These are phyloP conservation scores for Melinopterus prodromus DNA, from an alignment of 2,888 invertebrate species.

Conservation along the genomic window DNA sequence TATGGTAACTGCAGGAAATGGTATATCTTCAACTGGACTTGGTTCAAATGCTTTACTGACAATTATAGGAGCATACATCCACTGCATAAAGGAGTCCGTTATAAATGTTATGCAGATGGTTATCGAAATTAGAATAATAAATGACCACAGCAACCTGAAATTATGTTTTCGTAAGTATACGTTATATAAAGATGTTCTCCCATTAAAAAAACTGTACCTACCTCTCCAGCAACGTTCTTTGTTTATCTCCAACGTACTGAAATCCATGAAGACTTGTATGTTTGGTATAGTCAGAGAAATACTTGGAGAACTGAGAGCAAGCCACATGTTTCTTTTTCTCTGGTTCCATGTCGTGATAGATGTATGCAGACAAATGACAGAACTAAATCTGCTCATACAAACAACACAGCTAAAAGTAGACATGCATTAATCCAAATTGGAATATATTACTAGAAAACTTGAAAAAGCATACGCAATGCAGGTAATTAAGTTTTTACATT, in stretches of 20 bases:
- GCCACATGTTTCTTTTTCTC: not conserved
- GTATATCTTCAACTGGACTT: not conserved
- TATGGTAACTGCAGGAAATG: slow-evolving; percentile 8
- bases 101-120: slow-evolving; percentile 5
- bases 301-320: not conserved
- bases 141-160: not conserved
- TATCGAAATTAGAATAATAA: not conserved
- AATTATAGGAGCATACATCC: slow-evolving; percentile 7
- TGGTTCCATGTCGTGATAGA: not conserved
- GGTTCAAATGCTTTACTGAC: not conserved
- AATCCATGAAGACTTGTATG: not conserved
- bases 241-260: not conserved
- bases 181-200: not conserved
- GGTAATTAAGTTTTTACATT: no score
- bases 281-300: not conserved
- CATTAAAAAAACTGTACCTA: not conserved
- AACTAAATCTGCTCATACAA: not conserved
- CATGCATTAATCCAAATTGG: not conserved
- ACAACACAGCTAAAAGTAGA: not conserved
- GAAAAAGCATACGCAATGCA: no score
- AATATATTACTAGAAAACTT: not conserved
- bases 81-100: not conserved
- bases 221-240: not conserved
- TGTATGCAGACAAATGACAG: not conserved
- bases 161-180: not conserved